phyloP scores from a whole-genome alignment of 2,797 vertebrate species.

The Otolemur crassicaudatus region DNA sequence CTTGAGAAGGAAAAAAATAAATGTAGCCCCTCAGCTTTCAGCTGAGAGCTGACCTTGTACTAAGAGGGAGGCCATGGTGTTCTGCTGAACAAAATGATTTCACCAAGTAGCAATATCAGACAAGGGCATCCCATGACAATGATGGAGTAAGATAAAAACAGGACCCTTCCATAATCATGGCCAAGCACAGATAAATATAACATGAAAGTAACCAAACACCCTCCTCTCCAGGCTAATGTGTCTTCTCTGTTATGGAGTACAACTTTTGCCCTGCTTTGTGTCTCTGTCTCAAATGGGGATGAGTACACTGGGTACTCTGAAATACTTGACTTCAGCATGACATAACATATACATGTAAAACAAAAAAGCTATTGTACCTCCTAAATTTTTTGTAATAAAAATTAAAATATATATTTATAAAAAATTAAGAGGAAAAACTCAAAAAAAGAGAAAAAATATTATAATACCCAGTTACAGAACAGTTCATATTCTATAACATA shows the following conservation, averaged over 20 bases:
- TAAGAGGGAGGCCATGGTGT: background rate
- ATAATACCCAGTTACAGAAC: background rate
- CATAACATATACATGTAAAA: too few species aligned
- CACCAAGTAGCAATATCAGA: background rate
- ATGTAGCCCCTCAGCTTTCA: conserved; percentile 54
- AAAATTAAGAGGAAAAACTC: too few species aligned
- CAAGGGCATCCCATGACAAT: conserved; percentile 15
- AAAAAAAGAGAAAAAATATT: background rate
- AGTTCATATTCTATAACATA: background rate
- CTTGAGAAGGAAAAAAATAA: conserved; percentile 58
- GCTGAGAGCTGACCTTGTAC: conserved; percentile 23
- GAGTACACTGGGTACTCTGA: too few species aligned
- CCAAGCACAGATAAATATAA: background rate
- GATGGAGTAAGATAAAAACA: background rate
- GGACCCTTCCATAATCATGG: background rate
- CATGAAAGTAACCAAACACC: background rate
- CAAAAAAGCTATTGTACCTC: too few species aligned
- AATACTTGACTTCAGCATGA: too few species aligned
- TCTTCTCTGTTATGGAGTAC: background rate
- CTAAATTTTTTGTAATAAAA: too few species aligned
- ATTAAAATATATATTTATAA: too few species aligned
- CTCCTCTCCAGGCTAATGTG: background rate
- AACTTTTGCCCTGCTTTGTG: rapidly evolving
- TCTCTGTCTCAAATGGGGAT: background rate
- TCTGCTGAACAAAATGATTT: background rate